These are phyloP conservation scores for Stylophora pistillata DNA, from an alignment of 64 coral and sea anemone genomes.

Conservation along the genomic window DNA sequence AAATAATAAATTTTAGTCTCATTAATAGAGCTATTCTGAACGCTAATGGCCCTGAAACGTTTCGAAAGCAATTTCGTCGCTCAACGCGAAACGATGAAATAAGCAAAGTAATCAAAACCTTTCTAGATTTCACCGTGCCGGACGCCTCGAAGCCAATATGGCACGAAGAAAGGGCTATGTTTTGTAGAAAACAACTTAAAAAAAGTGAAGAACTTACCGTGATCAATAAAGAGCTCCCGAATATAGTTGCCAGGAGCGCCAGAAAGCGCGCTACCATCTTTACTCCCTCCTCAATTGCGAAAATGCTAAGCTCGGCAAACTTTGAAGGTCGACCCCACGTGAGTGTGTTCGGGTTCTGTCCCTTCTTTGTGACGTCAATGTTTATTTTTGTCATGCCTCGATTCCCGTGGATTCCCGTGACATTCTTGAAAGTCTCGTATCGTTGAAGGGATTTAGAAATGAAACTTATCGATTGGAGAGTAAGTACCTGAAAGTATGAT, in stretches of 20 bases:
- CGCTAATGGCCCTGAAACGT: not conserved
- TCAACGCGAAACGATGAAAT: not conserved
- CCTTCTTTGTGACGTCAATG: slow-evolving; percentile 16
- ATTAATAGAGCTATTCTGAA: not conserved
- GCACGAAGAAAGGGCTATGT: not conserved
- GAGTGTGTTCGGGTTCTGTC: slow-evolving; percentile 12
- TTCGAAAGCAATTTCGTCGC: not conserved
- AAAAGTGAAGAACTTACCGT: not conserved
- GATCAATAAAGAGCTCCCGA: slow-evolving; percentile 9
- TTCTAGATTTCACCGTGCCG: not conserved
- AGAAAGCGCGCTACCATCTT: not conserved
- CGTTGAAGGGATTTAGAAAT: too few species aligned
- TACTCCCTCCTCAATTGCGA: not conserved
- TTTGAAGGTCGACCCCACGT: slow-evolving; percentile 27
- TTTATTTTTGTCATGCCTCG: not conserved
- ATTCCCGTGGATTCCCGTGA: not conserved
- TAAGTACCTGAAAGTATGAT: too few species aligned
- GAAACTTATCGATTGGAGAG: too few species aligned
- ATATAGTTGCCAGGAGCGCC: not conserved
- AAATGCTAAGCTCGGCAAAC: not conserved
- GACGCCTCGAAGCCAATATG: not conserved
- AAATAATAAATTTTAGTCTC: too few species aligned
- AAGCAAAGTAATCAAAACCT: not conserved
- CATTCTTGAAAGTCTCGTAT: too few species aligned
- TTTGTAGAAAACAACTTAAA: not conserved